Percentiles rank a stretch among this genome's conserved stretches.
phyloP scores from a whole-genome alignment of 2,797 vertebrate species.

The Microhierax caerulescens region DNA sequence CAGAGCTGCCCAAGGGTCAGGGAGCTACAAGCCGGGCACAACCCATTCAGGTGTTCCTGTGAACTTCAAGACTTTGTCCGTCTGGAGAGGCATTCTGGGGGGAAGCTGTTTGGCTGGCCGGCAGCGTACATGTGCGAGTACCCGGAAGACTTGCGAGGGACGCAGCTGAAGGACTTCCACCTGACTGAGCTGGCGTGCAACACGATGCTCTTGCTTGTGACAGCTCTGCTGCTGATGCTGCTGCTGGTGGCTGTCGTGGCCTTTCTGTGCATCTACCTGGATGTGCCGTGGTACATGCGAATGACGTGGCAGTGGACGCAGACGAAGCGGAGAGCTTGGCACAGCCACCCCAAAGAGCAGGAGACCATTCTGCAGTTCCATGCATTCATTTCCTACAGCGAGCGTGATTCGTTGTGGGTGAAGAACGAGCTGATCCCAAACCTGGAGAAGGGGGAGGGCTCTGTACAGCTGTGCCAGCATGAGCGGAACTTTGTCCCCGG shows the following conservation, averaged over 20 bases:
- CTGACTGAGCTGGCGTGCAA: conserved; percentile 81
- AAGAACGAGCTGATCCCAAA: conserved; percentile 79
- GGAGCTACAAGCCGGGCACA: conserved; percentile 75
- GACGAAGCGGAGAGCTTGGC: conserved; percentile 79
- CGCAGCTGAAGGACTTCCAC: conserved; percentile 71
- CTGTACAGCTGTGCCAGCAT: conserved; percentile 82
- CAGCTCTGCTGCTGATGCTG: conserved; percentile 75
- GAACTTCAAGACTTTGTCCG: conserved; percentile 75
- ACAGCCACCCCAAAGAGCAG: background rate
- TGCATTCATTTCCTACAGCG: conserved; percentile 90
- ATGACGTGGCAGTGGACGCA: conserved; percentile 89
- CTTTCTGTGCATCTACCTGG: conserved; percentile 78
- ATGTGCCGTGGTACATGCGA: conserved; percentile 85
- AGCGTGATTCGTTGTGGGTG: conserved; percentile 83
- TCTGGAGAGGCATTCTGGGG: background rate
- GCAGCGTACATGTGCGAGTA: conserved; percentile 79
- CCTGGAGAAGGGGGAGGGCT: conserved; percentile 78
- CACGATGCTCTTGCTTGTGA: conserved; percentile 70
- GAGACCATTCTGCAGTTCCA: conserved; percentile 77
- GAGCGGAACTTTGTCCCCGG: conserved; percentile 88
- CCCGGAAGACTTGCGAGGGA: conserved; percentile 74
- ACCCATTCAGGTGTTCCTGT: conserved; percentile 75
- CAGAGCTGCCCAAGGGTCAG: conserved; percentile 76
- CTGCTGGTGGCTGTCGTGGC: conserved; percentile 37
- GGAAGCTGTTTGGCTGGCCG: conserved; percentile 82